These are phyloP conservation scores for Thalpophila matura DNA, from an alignment of 2,888 invertebrate species.

Conservation along the genomic window DNA sequence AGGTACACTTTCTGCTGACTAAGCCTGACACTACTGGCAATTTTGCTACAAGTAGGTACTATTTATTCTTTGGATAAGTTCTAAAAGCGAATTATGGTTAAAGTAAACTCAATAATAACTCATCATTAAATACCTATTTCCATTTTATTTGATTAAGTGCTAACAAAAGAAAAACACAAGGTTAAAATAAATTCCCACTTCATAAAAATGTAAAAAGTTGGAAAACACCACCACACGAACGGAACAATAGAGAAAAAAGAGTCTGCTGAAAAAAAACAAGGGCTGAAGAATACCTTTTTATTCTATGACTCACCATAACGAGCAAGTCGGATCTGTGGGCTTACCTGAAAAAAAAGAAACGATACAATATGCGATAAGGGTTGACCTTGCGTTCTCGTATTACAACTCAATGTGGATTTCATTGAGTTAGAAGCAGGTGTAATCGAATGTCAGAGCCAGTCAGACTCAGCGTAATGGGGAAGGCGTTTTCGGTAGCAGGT, in stretches of 20 bases:
- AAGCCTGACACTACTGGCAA: not conserved
- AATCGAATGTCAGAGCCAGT: constrained; percentile 18
- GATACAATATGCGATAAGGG: constrained; percentile 45
- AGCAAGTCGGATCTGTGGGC: constrained; percentile 14
- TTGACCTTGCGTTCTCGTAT: constrained; percentile 28
- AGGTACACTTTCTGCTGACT: not conserved
- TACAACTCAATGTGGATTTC: constrained; percentile 45
- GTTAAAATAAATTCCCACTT: constrained; percentile 40
- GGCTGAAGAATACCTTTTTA: constrained; percentile 43
- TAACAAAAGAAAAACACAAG: constrained; percentile 50
- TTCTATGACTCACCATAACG: constrained; percentile 57
- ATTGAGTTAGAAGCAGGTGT: constrained; percentile 42
- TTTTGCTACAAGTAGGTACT: not conserved
- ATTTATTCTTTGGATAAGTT: not conserved
- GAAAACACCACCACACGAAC: constrained; percentile 13
- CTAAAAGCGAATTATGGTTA: not conserved
- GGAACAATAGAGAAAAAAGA: constrained; percentile 19
- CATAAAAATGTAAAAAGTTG: constrained; percentile 7
- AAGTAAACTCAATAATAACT: constrained; percentile 10
- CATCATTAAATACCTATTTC: constrained; percentile 13
- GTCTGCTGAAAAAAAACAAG: constrained; percentile 26
- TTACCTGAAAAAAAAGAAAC: constrained; percentile 65
- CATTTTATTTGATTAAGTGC: constrained; percentile 30
- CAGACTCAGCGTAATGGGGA: not conserved
- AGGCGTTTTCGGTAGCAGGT: constrained; percentile 33